Evolutionary conservation across 2,888 invertebrate genomes (phyloP), one percentile per base, ranked within the genome.

Genomic region (Volucella bombylans): DNA sequence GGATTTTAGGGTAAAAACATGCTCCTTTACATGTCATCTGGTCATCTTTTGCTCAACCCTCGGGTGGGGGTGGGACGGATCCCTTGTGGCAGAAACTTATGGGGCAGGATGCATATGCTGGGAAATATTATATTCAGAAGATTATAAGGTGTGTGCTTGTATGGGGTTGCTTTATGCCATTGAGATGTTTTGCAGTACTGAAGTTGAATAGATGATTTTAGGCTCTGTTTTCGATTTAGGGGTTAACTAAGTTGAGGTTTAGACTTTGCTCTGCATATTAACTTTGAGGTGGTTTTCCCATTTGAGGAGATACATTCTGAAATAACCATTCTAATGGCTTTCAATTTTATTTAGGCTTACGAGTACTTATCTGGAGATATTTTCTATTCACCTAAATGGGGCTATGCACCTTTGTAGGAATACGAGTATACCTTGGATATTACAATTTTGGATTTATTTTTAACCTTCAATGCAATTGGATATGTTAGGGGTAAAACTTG

Each of bases 1-100:
- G 62, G 78, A 79, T 79, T 82, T 78, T 79, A 68, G 78, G 68
- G 45, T 68, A 68, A 68, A 52, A 82, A 82, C 82, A 78, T 82
- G 72, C 39, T 82, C 62, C 57, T 79, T 78, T 71, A 67, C 72
- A 72, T 77, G 82, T 82, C 82, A 72, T 77, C 71, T 77, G 79
- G 71, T 65, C 59, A 67, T 71, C 52, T 52, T 18, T 55, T 11
- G 18, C 31, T 10, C 31, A 31, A 6, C 11, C n/a, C 39, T 12
- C 55, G 9, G 10, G 23, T 31, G 15, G 41, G 45, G 18, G 50
- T 15, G 50, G 11, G 31, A 12, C 6, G 8, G 49, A n/a, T 14
- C 11, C 38, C 18, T 50, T 15, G 38, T 8, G 6, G 31, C 6
- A 31, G 6, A 4, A 31, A 31, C 31, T 31, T 31, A n/a, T 15